Percentiles rank a stretch among this genome's conserved stretches.
These are phyloP conservation scores for Magallana angulata DNA, from an alignment of 1,140 invertebrate species.

Conservation along the genomic window DNA sequence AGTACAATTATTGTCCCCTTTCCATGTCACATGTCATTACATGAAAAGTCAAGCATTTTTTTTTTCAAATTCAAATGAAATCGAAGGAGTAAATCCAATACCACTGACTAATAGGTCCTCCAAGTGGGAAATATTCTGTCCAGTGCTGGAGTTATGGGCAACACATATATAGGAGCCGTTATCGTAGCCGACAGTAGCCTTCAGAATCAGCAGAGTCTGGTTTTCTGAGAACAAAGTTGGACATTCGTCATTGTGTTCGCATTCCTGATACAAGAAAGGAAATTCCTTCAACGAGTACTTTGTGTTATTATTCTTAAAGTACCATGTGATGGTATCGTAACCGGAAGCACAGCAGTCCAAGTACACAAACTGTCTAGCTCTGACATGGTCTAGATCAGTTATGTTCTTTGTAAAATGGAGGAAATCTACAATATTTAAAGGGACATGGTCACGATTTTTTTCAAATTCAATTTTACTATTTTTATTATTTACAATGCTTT, in stretches of 20 bases:
- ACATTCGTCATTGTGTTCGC: background rate
- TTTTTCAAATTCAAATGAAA: too few species aligned
- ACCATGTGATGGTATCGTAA: conserved; percentile 8
- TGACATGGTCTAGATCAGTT: background rate
- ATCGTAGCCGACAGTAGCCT: background rate
- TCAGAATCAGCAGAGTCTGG: background rate
- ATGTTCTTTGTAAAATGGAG: conserved; percentile 7
- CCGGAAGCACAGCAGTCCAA: background rate
- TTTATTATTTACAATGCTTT: too few species aligned
- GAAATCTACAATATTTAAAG: background rate
- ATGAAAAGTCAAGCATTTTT: too few species aligned
- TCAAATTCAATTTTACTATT: too few species aligned
- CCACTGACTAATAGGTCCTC: background rate
- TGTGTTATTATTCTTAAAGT: background rate
- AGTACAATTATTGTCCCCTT: too few species aligned
- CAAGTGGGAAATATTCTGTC: background rate
- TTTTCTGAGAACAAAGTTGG: background rate
- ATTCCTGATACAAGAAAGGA: background rate
- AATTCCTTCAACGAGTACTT: background rate
- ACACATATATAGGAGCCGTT: background rate
- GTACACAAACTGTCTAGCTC: background rate
- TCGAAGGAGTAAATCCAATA: background rate
- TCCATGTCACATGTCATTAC: too few species aligned
- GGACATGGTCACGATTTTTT: too few species aligned
- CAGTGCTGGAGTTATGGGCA: conserved; percentile 1